Percentiles rank a stretch among this genome's conserved stretches.
These are phyloP conservation scores for Rhingia rostrata DNA, from an alignment of 2,888 invertebrate genomes.

Conservation along the genomic window DNA sequence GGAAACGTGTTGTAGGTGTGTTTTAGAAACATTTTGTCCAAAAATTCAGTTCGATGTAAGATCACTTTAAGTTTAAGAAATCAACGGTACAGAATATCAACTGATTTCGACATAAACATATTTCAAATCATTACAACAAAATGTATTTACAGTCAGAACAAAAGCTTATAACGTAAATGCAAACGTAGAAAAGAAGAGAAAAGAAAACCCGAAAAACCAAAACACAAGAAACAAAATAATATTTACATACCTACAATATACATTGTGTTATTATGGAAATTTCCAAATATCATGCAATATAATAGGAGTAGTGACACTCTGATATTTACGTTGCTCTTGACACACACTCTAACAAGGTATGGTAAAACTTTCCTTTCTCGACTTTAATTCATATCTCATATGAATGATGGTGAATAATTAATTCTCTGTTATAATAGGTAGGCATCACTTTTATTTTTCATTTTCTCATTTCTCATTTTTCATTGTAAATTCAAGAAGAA, in stretches of 20 bases:
- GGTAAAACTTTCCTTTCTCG: slow-evolving; percentile 16
- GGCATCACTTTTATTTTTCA: slow-evolving; percentile 33
- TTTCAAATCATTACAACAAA: too few relatives aligned
- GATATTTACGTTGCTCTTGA: slow-evolving; percentile 31
- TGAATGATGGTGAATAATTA: slow-evolving; percentile 24
- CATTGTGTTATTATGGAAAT: slow-evolving; percentile 61
- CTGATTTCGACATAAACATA: too few relatives aligned
- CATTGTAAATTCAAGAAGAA: slow-evolving; percentile 13
- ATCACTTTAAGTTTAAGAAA: too few relatives aligned
- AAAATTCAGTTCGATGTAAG: too few relatives aligned
- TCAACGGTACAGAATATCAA: too few relatives aligned
- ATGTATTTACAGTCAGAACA: neutral
- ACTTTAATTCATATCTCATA: slow-evolving; percentile 9
- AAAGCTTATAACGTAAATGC: neutral
- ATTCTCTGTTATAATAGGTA: slow-evolving; percentile 1
- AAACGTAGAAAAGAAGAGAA: neutral
- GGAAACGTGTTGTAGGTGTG: too few relatives aligned
- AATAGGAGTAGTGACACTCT: slow-evolving; percentile 40
- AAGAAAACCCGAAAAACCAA: too few relatives aligned
- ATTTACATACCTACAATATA: slow-evolving; percentile 67
- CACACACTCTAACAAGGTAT: slow-evolving; percentile 36
- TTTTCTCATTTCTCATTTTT: slow-evolving; percentile 22
- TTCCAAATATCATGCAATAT: slow-evolving; percentile 58
- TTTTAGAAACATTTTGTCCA: too few relatives aligned
- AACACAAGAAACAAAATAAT: slow-evolving; percentile 42